A percentile compares a stretch with the other conserved stretches of the same genome.
Conservation (phyloP, 2,797 vertebrate genomes). For the Tympanoctomys barrerae region DNA sequence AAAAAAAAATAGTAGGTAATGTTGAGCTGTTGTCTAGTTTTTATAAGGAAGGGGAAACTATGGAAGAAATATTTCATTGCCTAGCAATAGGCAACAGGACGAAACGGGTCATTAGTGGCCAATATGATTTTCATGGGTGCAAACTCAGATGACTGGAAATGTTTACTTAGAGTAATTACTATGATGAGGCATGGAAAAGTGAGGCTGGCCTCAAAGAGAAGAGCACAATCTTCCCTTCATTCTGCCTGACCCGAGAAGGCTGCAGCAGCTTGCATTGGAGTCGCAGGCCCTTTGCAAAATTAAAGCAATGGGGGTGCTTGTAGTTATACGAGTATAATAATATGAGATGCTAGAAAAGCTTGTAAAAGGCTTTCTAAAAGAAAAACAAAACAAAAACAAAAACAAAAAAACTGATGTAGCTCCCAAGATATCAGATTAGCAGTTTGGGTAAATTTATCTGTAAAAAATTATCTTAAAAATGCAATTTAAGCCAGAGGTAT, state of each 20-base stretch:
- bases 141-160: background rate
- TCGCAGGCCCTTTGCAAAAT: background rate
- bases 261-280: background rate
- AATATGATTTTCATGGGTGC: background rate
- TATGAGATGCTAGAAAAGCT: background rate
- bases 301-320: background rate
- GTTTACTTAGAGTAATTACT: background rate
- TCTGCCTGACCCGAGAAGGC: background rate
- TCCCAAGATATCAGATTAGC: background rate
- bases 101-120: background rate
- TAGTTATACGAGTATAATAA: background rate
- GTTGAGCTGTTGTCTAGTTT: conserved; percentile 16
- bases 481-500: background rate
- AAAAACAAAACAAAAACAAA: background rate
- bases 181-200: background rate
- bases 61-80: conserved; percentile 21
- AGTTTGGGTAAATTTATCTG: conserved; percentile 17
- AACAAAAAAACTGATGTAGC: conserved; percentile 20
- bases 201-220: background rate
- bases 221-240: background rate
- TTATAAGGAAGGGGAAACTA: conserved; percentile 1
- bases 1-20: no score
- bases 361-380: background rate
- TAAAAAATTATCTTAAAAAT: background rate
- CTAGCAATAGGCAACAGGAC: background rate